Evolutionary conservation across 1,140 invertebrate genomes (phyloP), one percentile per base, ranked within the genome.

Genomic region (Drosophila funebris): DNA sequence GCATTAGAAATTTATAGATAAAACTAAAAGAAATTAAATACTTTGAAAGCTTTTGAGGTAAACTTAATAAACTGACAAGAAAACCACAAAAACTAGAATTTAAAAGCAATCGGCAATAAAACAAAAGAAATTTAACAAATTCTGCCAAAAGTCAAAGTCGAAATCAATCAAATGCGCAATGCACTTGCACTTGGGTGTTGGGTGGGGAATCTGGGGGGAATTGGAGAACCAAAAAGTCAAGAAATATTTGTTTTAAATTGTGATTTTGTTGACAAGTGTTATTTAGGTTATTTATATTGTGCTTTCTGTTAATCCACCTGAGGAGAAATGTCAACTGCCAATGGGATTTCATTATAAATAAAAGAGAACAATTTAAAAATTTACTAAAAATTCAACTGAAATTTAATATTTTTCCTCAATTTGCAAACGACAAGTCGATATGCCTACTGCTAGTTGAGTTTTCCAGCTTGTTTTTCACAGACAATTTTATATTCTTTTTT

Each of bases 291-390:
- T 33, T 5, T 31, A n/a, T 11, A 20, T 36, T 22, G 46, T 50
- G 27, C 46, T 18, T 44, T 69, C 27, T 39, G 68, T 50, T 33
- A 16, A 22, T 22, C 4, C 2, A 44, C 6, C 29, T 33, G 31
- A 33, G 31, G 81, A n/a, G 72, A 43, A 56, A 54, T 41, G 62
- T 70, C 61, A 75, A 71, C 57, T 74, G 77, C 81, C 74, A 85
- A 75, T 87, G 69, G 63, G 64, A 85, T 81, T 76, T 73, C 0
- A 43, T 43, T 5, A 64, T 64, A 62, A 73, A 76, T 70, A 74
- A 73, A 33, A 67, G 53, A 64, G 6, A 56, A 18, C 31, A 56
- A 73, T 70, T 66, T 57, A 50, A 43, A 20, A 56, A 48, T 58
- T 61, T 67, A 64, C 29, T 53, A 67, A 44, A 57, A 58, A 71